A percentile compares a stretch with the other conserved stretches of the same genome.
Evolutionary conservation across 2,888 invertebrate genomes (phyloP).

Genomic region (Coleophora deauratella): DNA sequence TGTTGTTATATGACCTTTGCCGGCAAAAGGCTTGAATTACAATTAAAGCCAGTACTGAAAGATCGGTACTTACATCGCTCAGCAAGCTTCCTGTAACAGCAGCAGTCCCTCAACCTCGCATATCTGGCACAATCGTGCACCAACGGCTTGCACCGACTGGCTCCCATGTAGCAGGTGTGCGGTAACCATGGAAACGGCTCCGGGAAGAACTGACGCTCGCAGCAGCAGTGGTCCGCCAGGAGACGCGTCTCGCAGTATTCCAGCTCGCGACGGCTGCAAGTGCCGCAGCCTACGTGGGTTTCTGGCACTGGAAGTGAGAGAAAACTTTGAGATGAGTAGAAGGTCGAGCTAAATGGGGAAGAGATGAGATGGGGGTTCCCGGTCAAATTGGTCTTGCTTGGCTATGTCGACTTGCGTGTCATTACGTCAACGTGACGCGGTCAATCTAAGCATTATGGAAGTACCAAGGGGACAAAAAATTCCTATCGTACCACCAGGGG

Average conservation of each 20-base stretch:
- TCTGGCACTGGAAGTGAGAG: conserved; percentile 32
- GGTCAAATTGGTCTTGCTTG: too few relatives aligned
- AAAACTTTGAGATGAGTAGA: conserved; percentile 21
- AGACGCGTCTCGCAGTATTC: conserved; percentile 76
- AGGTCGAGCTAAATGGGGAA: neutral
- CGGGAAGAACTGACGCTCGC: conserved; percentile 72
- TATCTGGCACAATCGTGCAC: conserved; percentile 78
- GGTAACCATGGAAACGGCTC: conserved; percentile 80
- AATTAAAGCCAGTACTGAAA: too few relatives aligned
- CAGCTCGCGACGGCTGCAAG: conserved; percentile 74
- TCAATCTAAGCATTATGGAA: too few relatives aligned
- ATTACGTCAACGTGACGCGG: too few relatives aligned
- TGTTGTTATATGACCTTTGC: too few relatives aligned
- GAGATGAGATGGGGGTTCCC: too few relatives aligned
- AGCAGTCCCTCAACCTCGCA: conserved; percentile 76
- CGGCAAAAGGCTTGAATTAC: too few relatives aligned
- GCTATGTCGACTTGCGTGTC: too few relatives aligned
- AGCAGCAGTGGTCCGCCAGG: conserved; percentile 70
- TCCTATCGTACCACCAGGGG: too few relatives aligned
- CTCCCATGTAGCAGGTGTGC: conserved; percentile 79
- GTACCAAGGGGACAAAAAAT: too few relatives aligned
- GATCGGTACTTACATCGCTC: conserved; percentile 72
- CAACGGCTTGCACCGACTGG: conserved; percentile 73
- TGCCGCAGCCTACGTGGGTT: conserved; percentile 71
- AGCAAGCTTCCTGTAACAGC: conserved; percentile 76